Evolutionary conservation across 2,888 invertebrate genomes (phyloP).

Genomic region (Pasiphila rectangulata): DNA sequence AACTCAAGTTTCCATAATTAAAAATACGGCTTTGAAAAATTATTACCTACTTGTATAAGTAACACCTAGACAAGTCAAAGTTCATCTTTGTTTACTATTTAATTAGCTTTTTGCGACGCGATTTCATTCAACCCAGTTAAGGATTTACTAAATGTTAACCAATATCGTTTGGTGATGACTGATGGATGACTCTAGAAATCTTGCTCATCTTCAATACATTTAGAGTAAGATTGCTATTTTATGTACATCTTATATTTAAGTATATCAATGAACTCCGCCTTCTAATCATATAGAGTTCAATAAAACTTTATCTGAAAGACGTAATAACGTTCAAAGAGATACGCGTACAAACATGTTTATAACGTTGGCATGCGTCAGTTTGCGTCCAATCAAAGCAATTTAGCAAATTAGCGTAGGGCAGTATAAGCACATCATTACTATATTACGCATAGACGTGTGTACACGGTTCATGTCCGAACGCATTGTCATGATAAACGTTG

Average conservation of each 20-base stretch:
- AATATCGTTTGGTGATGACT: no score
- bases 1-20: no score
- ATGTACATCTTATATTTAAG: no score
- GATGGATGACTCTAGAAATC: no score
- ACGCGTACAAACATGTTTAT: conserved; percentile 24
- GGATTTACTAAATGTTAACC: no score
- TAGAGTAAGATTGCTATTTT: no score
- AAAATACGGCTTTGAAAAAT: no score
- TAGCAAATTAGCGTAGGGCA: conserved; percentile 17
- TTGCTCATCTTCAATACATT: no score
- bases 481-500: no score
- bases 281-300: conserved; percentile 7
- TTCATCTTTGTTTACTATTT: not conserved
- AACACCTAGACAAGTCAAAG: not conserved
- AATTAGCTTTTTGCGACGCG: not conserved
- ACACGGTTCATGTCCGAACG: no score
- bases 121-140: conserved; percentile 3
- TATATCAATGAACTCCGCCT: not conserved
- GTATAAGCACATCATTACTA: not conserved
- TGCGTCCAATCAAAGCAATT: conserved; percentile 29
- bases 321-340: conserved; percentile 12
- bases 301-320: conserved; percentile 13
- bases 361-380: conserved; percentile 22
- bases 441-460: conserved; percentile 3
- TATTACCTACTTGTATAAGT: not conserved